phyloP scores from a whole-genome alignment of 2,113 vertebrate species.

The Tylochromis polylepis region DNA sequence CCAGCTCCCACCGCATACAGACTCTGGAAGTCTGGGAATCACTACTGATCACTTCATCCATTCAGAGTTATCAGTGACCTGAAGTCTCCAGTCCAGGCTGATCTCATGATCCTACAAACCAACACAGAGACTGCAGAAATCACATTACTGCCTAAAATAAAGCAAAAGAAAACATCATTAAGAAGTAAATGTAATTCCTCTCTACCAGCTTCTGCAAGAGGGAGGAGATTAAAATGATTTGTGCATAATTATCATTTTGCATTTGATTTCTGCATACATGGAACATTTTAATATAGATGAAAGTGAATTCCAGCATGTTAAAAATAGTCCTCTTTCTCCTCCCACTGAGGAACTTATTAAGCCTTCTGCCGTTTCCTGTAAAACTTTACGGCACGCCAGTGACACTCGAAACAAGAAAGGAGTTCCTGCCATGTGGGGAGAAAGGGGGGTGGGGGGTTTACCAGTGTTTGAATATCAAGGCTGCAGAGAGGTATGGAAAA shows the following conservation, averaged over 20 bases:
- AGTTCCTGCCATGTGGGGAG: no score
- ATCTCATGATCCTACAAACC: background rate
- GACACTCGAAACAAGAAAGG: background rate
- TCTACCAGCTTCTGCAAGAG: background rate
- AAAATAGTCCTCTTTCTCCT: background rate
- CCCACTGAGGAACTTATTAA: background rate
- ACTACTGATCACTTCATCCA: background rate
- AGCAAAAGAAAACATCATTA: background rate
- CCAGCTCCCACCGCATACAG: background rate
- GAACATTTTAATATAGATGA: background rate
- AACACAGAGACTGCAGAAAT: background rate
- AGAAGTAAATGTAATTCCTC: background rate
- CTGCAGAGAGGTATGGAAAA: background rate
- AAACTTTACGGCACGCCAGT: background rate
- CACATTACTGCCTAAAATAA: background rate
- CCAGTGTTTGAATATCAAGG: background rate
- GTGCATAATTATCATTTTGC: background rate
- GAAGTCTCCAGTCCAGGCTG: fast-evolving
- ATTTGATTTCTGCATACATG: background rate
- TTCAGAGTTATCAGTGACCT: background rate
- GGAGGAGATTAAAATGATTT: background rate
- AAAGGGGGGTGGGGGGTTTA: no score
- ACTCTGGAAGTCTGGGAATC: background rate
- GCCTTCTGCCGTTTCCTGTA: background rate
- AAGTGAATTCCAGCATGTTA: background rate